Conservation (phyloP, 92 coral and sea anemone genomes). For the Actinernus sp. region DNA sequence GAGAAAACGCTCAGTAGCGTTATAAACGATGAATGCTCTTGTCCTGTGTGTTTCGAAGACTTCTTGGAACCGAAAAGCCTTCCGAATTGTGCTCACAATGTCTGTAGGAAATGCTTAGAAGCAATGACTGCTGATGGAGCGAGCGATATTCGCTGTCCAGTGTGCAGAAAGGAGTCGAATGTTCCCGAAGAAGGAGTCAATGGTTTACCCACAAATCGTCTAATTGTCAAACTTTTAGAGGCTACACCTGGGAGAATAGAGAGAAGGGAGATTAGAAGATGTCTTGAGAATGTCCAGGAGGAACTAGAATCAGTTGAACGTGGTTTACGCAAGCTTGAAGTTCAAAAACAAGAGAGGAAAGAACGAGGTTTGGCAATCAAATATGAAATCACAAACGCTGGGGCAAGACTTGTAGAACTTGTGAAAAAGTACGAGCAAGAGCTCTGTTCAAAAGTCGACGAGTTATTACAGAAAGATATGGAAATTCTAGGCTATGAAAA, state of each 20-base stretch:
- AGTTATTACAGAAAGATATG: constrained; percentile 39
- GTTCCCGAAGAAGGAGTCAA: constrained; percentile 38
- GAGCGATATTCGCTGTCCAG: constrained; percentile 35
- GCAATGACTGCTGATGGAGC: constrained; percentile 10
- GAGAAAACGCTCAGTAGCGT: constrained; percentile 48
- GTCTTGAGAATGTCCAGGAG: constrained; percentile 25
- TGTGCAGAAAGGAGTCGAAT: constrained; percentile 35
- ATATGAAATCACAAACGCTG: constrained; percentile 42
- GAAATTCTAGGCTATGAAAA: constrained; percentile 37
- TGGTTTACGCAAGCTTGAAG: constrained; percentile 40
- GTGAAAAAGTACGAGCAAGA: constrained; percentile 62
- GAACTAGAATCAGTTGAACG: constrained; percentile 47
- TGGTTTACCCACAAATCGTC: constrained; percentile 42
- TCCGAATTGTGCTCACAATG: constrained; percentile 58
- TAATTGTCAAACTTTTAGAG: constrained; percentile 42
- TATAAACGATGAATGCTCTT: constrained; percentile 46
- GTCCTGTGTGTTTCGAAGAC: constrained; percentile 61
- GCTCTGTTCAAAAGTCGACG: constrained; percentile 43
- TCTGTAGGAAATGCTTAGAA: constrained; percentile 51
- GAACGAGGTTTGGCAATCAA: constrained; percentile 38
- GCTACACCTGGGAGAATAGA: constrained; percentile 54
- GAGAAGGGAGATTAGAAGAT: constrained; percentile 34
- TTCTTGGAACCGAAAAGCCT: constrained; percentile 50
- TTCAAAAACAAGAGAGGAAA: constrained; percentile 41
- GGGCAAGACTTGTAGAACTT: constrained; percentile 49